phyloP scores from a whole-genome alignment of 2,113 vertebrate species.

The Corydoras sp. region DNA sequence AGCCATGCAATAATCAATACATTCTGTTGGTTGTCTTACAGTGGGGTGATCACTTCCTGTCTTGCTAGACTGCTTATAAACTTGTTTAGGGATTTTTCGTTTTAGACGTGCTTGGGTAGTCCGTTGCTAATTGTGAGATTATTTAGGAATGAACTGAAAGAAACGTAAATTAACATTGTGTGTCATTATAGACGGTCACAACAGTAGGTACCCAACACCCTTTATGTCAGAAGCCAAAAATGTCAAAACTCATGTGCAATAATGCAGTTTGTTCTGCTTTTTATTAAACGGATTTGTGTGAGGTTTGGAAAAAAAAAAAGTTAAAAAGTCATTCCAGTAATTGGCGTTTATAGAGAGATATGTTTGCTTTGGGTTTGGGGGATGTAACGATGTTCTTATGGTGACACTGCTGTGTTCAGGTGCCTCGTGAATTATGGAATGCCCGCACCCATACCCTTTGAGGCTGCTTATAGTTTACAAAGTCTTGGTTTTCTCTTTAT shows the following conservation, averaged over 20 bases:
- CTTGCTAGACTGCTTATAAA: not conserved
- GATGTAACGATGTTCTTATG: not conserved
- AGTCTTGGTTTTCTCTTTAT: slow-evolving; percentile 15
- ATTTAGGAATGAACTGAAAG: too few species aligned
- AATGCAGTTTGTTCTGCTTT: slow-evolving; percentile 9
- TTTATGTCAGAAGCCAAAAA: not conserved
- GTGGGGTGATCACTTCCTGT: not conserved
- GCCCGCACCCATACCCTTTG: not conserved
- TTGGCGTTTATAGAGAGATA: slow-evolving; percentile 11
- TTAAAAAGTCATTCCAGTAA: slow-evolving; percentile 49
- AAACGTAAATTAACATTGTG: too few species aligned
- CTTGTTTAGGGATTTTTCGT: too few species aligned
- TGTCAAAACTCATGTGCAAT: not conserved
- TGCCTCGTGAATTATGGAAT: not conserved
- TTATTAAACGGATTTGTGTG: not conserved
- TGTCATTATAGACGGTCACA: too few species aligned
- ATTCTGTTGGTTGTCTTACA: not conserved
- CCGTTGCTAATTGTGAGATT: too few species aligned
- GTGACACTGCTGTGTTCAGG: not conserved
- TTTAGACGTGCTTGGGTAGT: too few species aligned
- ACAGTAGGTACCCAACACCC: too few species aligned
- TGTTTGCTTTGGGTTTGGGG: not conserved
- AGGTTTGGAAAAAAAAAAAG: not conserved
- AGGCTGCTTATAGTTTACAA: not conserved
- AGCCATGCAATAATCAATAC: not conserved